Evolutionary conservation across 2,113 vertebrate genomes (phyloP).

Genomic region (Seriola quinqueradiata): DNA sequence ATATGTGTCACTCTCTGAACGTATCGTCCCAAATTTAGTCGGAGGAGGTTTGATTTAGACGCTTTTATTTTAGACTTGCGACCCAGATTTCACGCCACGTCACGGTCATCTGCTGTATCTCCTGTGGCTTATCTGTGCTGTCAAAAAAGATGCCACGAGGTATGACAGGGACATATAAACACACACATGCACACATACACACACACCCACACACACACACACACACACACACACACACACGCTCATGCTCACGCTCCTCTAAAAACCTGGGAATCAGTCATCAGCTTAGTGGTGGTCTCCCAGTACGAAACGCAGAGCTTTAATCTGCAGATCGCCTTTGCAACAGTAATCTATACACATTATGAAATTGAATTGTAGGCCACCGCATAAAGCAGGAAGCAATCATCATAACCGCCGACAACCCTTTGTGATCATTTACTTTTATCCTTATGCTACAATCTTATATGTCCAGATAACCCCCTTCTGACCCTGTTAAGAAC

Average conservation of each 20-base stretch:
- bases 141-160: slow-evolving; percentile 12
- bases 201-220: slow-evolving; percentile 5
- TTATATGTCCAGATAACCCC: background rate
- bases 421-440: slow-evolving; percentile 8
- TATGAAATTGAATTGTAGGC: slow-evolving; percentile 62
- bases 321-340: slow-evolving; percentile 59
- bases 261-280: slow-evolving; percentile 26
- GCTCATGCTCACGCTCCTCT: background rate
- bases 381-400: background rate
- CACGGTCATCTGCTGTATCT: slow-evolving; percentile 18
- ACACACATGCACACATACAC: slow-evolving; percentile 7
- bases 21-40: slow-evolving; percentile 16
- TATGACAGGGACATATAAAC: background rate
- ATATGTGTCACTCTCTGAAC: slow-evolving; percentile 15
- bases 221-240: slow-evolving; percentile 14
- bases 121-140: slow-evolving; percentile 27
- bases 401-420: slow-evolving; percentile 35
- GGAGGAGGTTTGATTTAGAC: slow-evolving; percentile 11
- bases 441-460: slow-evolving; percentile 23
- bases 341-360: slow-evolving; percentile 58
- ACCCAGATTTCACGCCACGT: slow-evolving; percentile 47
- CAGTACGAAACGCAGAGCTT: background rate
- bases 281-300: slow-evolving; percentile 47
- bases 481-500: background rate
- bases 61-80: slow-evolving; percentile 46